Percentiles rank a stretch among this genome's conserved stretches.
phyloP scores from a whole-genome alignment of 2,888 invertebrate genomes.

The Cryptocephalus primarius region DNA sequence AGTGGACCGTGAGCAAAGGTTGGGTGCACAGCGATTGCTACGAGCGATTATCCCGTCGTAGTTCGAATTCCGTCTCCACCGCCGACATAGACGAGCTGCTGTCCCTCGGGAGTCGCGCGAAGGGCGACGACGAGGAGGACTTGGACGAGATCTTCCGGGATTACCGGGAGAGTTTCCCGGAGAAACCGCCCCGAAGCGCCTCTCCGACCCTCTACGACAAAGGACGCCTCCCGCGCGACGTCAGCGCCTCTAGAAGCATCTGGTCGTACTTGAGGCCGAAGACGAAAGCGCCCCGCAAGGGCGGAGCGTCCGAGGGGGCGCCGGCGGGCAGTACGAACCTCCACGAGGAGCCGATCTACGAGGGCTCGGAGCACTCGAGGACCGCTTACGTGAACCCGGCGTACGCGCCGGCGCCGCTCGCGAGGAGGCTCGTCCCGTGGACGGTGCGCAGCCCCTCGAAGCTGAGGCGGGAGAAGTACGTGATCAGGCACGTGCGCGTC shows the following conservation, averaged over 20 bases:
- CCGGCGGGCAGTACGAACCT: slow-evolving; percentile 30
- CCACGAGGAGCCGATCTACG: slow-evolving; percentile 34
- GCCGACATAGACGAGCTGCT: slow-evolving; percentile 32
- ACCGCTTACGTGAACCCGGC: too few species aligned
- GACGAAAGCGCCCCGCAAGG: slow-evolving; percentile 11
- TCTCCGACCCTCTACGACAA: slow-evolving; percentile 27
- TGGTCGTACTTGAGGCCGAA: slow-evolving; percentile 21
- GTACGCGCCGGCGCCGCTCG: too few species aligned
- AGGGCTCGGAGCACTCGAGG: slow-evolving; percentile 27
- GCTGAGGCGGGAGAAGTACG: slow-evolving; percentile 42
- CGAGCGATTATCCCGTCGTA: slow-evolving; percentile 16
- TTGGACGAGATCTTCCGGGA: slow-evolving; percentile 22
- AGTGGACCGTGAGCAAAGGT: slow-evolving; percentile 39
- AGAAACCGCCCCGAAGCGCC: slow-evolving; percentile 9
- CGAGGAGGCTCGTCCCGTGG: too few species aligned
- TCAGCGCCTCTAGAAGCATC: slow-evolving; percentile 13
- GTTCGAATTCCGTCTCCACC: slow-evolving; percentile 29
- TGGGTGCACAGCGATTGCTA: slow-evolving; percentile 35
- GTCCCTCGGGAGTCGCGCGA: slow-evolving; percentile 18
- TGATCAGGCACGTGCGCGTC: slow-evolving; percentile 53
- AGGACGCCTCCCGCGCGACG: slow-evolving; percentile 19
- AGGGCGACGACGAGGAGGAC: slow-evolving; percentile 4
- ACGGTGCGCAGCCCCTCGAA: too few species aligned
- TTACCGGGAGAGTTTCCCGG: slow-evolving; percentile 30
- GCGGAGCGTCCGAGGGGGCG: too few species aligned